Evolutionary conservation across 2,888 invertebrate species (phyloP).

Genomic region (Melipona beecheii): DNA sequence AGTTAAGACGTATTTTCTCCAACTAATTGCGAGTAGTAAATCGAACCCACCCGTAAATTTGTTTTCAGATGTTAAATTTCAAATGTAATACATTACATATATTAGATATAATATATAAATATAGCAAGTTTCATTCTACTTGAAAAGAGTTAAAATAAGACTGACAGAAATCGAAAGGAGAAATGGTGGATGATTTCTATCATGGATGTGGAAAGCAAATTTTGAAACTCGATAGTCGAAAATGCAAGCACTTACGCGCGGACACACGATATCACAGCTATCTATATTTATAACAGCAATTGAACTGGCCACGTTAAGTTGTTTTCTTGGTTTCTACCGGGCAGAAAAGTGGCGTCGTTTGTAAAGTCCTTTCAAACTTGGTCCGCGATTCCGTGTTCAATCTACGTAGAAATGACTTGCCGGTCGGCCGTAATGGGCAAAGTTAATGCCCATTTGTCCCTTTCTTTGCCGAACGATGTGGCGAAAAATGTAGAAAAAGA

Average conservation of each 20-base stretch:
- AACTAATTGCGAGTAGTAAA: no score
- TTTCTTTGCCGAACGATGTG: not conserved
- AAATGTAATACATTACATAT: no score
- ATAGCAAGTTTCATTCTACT: no score
- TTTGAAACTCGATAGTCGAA: not conserved
- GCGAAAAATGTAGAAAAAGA: not conserved
- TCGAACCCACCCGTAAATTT: no score
- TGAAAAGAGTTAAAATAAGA: no score
- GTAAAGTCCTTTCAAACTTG: constrained; percentile 31
- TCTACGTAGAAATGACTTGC: constrained; percentile 23
- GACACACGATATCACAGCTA: not conserved
- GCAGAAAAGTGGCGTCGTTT: constrained; percentile 27
- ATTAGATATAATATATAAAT: no score
- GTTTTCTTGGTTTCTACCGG: constrained; percentile 25
- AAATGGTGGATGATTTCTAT: not conserved
- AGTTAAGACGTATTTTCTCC: no score
- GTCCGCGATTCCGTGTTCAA: constrained; percentile 8
- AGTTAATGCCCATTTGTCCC: constrained; percentile 35
- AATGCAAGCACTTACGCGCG: not conserved
- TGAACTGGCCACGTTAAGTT: not conserved
- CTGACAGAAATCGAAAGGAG: not conserved
- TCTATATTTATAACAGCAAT: constrained; percentile 17
- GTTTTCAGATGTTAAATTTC: no score
- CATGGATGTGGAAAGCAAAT: not conserved
- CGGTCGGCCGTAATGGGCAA: constrained; percentile 35